Evolutionary conservation across 1,140 invertebrate species (phyloP).

Genomic region (Drosophila bifasciata): DNA sequence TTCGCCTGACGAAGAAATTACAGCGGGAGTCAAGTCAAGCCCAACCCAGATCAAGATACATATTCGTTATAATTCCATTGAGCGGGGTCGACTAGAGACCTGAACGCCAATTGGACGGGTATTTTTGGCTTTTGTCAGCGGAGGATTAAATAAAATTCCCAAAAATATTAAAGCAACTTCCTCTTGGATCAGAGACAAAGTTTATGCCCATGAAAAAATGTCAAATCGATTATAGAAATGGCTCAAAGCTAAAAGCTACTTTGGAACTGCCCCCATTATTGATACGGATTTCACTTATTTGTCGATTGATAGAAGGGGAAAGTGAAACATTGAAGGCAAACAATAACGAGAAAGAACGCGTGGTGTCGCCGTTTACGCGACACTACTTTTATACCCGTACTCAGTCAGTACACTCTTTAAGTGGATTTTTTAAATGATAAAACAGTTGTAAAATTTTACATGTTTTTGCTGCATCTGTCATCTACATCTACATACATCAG

Average conservation of each 20-base stretch:
- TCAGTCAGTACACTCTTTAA: no score
- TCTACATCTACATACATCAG: no score
- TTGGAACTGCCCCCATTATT: conserved; percentile 9
- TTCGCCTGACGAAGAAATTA: conserved; percentile 18
- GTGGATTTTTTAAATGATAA: no score
- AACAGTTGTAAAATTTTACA: no score
- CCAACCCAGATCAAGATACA: conserved; percentile 22
- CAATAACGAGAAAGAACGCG: no score
- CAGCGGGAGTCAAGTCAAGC: conserved; percentile 44
- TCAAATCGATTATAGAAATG: conserved; percentile 43
- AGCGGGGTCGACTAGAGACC: conserved; percentile 3
- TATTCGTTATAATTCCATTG: conserved; percentile 48
- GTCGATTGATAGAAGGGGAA: conserved; percentile 2
- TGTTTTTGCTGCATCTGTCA: no score
- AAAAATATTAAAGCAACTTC: conserved; percentile 44
- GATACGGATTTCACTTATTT: conserved; percentile 30
- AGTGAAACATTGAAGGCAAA: no score
- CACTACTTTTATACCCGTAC: no score
- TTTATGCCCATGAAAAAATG: conserved; percentile 18
- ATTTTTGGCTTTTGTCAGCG: conserved; percentile 6
- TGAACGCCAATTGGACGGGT: conserved; percentile 36
- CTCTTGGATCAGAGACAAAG: conserved; percentile 9
- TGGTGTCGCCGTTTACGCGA: no score
- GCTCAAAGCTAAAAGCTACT: conserved; percentile 20
- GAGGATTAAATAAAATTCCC: conserved; percentile 28